Conservation (phyloP, 2,888 invertebrate species). For the Caenorhabditis wallacei region DNA sequence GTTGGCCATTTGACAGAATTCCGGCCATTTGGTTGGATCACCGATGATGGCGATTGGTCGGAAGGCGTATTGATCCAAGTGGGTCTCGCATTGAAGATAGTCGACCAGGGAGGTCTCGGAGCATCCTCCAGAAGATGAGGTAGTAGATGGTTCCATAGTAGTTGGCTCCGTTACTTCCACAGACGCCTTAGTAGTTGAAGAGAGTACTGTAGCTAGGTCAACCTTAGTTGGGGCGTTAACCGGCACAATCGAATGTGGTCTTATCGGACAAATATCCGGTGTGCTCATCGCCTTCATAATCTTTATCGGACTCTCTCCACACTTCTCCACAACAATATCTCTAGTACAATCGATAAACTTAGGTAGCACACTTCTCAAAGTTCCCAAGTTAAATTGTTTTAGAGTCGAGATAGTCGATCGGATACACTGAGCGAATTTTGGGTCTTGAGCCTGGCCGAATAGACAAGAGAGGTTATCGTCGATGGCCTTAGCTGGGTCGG, state of each 20-base stretch:
- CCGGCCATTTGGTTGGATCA: conserved; percentile 75
- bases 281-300: conserved; percentile 75
- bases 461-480: conserved; percentile 80
- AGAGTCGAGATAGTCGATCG: conserved; percentile 79
- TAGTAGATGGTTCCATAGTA: not conserved
- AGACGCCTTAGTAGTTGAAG: conserved; percentile 18
- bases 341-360: conserved; percentile 80
- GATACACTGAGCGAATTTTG: conserved; percentile 81
- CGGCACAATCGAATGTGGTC: conserved; percentile 67
- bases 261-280: conserved; percentile 74
- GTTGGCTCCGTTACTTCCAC: no score
- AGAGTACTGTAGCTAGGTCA: conserved; percentile 34
- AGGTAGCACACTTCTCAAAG: conserved; percentile 77
- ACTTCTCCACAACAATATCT: conserved; percentile 78
- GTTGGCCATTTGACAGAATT: conserved; percentile 75
- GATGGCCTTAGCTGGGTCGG: conserved; percentile 80
- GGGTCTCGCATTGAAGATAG: conserved; percentile 78
- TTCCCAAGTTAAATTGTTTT: conserved; percentile 78
- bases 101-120: conserved; percentile 76
- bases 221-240: conserved; percentile 45
- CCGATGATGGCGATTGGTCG: conserved; percentile 79
- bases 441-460: conserved; percentile 78
- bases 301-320: conserved; percentile 78
- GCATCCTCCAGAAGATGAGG: conserved; percentile 67
- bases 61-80: conserved; percentile 77